Evolutionary conservation across 2,888 invertebrate species (phyloP).

Genomic region (Conomelus anceps): DNA sequence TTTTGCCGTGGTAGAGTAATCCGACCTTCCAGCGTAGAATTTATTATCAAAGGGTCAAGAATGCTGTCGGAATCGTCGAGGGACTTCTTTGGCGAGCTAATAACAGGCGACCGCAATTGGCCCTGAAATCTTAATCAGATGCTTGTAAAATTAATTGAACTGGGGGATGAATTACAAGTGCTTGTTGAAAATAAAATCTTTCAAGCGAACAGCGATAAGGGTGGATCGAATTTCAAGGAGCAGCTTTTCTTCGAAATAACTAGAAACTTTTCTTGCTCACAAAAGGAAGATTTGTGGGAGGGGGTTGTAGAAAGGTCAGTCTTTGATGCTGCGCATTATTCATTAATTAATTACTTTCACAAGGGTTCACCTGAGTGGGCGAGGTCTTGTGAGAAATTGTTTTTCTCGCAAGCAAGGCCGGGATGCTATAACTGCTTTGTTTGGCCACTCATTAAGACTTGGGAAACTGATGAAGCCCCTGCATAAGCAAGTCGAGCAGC

Average conservation of each 20-base stretch:
- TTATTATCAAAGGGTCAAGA: neutral
- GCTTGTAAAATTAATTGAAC: neutral
- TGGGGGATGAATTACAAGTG: neutral
- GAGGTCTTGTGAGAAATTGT: neutral
- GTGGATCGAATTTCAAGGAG: too few species aligned
- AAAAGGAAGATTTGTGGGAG: neutral
- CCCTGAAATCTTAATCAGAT: neutral
- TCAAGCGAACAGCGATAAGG: too few species aligned
- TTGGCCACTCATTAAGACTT: slow-evolving; percentile 20
- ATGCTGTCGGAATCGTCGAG: neutral
- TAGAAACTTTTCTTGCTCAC: neutral
- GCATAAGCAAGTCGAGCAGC: neutral
- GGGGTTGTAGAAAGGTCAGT: neutral
- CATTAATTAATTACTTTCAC: neutral
- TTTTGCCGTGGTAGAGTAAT: neutral
- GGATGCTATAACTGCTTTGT: slow-evolving; percentile 5
- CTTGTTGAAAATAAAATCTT: neutral
- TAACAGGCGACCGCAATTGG: neutral
- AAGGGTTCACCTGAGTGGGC: neutral
- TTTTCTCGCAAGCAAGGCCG: neutral
- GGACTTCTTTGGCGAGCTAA: neutral
- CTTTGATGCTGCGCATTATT: neutral
- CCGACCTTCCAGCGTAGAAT: neutral
- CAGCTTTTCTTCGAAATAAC: neutral
- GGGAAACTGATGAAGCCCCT: slow-evolving; percentile 3